Evolutionary conservation across 2,888 invertebrate species (phyloP), one percentile per base, ranked within the genome.

Genomic region (Maniola hyperantus): DNA sequence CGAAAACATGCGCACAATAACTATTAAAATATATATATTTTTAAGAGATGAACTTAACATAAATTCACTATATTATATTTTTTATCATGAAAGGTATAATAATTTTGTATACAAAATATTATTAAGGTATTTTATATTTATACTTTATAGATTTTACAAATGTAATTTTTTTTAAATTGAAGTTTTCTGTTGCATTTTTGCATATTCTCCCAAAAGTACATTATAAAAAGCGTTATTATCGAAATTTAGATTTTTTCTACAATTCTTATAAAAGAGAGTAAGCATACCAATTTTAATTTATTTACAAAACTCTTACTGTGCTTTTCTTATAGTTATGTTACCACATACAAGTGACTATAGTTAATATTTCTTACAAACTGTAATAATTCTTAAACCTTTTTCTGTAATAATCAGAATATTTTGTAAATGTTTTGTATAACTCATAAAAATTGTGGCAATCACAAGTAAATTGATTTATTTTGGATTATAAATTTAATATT

Each of bases 201-300:
- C 75, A 78, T 77, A 73, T 79, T 75, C 76, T 72, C 70, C 68
- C 50, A 71, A 71, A 13, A 65, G 50, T 44, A 39, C 54, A 55
- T 61, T 54, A 61, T 57, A 58, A 64, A 62, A 71, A 68, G 71
- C 68, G 57, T 78, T 79, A 79, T 78, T 76, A 79, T 79, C 82
- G 79, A 88, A 87, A 88, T 90, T 88, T 77, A 84, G 83, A 85
- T 79, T 85, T 83, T 80, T 77, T 79, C 85, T 89, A 88, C 82
- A 79, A 78, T 81, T 81, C 83, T 83, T 75, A 83, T 80, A 69
- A 73, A 80, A 81, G 79, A 83, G 83, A 81, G 78, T 84, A 89
- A 88, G 88, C 87, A 89, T 89, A 91, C 90, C 91, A 91, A 92
- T 91, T 91, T 84, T 80, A 84, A 83, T 86, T 87, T 91, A 92